Base-by-base conservation (phyloP, 2,888 invertebrate species). In the Thecocarcelia acutangulata region DNA sequence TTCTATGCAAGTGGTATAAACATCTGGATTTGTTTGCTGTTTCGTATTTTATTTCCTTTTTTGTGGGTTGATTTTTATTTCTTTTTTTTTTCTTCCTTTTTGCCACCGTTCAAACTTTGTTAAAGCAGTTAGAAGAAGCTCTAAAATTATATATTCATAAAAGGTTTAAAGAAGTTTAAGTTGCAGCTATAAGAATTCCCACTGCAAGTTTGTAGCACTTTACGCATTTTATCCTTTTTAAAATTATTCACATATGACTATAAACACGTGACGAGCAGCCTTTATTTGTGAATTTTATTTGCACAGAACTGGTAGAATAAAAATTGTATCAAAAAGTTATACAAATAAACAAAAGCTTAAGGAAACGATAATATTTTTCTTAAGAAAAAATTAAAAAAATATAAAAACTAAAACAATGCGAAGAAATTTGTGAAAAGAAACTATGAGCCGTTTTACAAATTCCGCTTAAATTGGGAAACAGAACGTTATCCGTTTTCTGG, bases 61-160 rank as follows among this genome's bases (percentile, higher is more conserved):
- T 37, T 6, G 11, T 17, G n/a, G 8, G n/a, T 40, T 15, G n/a
- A 33, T n/a, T 21, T 21, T 15, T 21, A 17, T n/a, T 5, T 28
- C 52, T 11, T n/a, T n/a, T n/a, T n/a, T n/a, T n/a, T n/a, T n/a
- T n/a, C n/a, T n/a, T n/a, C n/a, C n/a, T n/a, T n/a, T n/a, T n/a
- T n/a, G n/a, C 1, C 9, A 42, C 63, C 15, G 33, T 37, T 12
- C 9, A 21, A 73, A 63, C 15, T 56, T 56, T 21, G 63, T 50
- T 19, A 54, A 56, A 64, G 21, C 63, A 46, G 13, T 56, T 17
- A 42, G 44, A 0, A 52, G 28, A 9, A 74, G 17, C 24, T 42
- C 11, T 37, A 24, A 48, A 66, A 77, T 73, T 63, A 73, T 66
- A 63, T 68, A 81, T 77, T 77, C 77, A 81, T 81, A 81, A 73